Evolutionary conservation across 1,140 invertebrate species (phyloP).

Genomic region (Caenorhabditis inopinata): DNA sequence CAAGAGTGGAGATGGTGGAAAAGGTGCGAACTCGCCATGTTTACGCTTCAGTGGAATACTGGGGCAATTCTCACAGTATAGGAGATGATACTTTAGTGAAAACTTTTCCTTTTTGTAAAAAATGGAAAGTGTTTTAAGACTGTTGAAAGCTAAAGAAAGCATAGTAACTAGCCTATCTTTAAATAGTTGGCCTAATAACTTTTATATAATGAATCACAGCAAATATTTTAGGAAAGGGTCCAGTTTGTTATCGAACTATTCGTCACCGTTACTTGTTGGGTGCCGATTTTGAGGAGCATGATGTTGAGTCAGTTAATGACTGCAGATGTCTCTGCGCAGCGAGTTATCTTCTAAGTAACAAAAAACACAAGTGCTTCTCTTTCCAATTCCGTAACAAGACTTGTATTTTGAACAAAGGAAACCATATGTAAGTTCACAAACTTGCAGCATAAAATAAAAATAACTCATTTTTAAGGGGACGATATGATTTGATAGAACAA

Average conservation of each 20-base stretch:
- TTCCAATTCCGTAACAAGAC: conserved; percentile 52
- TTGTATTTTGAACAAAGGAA: conserved; percentile 55
- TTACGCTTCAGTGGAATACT: conserved; percentile 7
- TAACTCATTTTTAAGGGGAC: conserved; percentile 47
- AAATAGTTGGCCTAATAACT: no score
- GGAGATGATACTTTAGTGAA: not conserved
- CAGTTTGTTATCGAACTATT: conserved; percentile 26
- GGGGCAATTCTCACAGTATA: not conserved
- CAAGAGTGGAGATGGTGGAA: not conserved
- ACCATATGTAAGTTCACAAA: conserved; percentile 41
- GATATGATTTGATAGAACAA: conserved; percentile 59
- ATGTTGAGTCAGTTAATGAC: not conserved
- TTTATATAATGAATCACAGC: not conserved
- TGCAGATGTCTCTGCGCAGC: conserved; percentile 57
- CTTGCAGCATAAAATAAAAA: not conserved
- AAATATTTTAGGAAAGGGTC: not conserved
- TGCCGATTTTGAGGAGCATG: conserved; percentile 35
- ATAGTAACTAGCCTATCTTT: no score
- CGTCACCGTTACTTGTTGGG: conserved; percentile 22
- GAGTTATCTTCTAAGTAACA: conserved; percentile 48
- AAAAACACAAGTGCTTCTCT: conserved; percentile 55
- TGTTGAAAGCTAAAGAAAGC: no score
- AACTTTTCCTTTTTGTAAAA: not conserved
- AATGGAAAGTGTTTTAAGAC: no score
- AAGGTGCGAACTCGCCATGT: not conserved